Evolutionary conservation across 2,888 invertebrate species (phyloP), one percentile per base, ranked within the genome.

Genomic region (Uropetala carovei): DNA sequence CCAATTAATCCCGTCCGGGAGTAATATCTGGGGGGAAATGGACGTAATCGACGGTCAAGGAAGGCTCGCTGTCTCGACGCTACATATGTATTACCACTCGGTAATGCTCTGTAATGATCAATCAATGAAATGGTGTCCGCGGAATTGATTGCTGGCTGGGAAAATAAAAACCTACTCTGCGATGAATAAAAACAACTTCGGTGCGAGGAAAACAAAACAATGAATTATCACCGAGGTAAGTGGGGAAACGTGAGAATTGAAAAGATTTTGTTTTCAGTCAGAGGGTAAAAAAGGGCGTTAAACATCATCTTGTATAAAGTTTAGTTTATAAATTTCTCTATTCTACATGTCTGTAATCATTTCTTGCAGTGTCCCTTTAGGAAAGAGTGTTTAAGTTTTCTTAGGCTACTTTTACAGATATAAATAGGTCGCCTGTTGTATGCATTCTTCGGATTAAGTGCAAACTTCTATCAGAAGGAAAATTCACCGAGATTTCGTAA

Each of bases 71-170:
- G 22, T 0, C 22, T 75, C 75, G 75, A 75, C 11, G 13, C 22
- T 75, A 75, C 75, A 22, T 27, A 27, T 75, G 75, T 75, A 75
- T 27, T 75, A 75, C 75, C 75, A 75, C 75, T 75, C 11, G 75
- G 75, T 27, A 75, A 27, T 27, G 75, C 27, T 22, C 22, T 75
- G 22, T 75, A 75, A 75, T 75, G 27, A 75, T 22, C 75, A 27
- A 75, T 27, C 22, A 27, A 13, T 27, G 75, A 75, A 22, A 13
- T 14, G 75, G 22, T 22, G 75, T 13, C 27, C 27, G 75, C 27
- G 43, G 43, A 22, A 75, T 75, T 75, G 75, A 75, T 75, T 27
- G 27, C 27, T 75, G 3, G 8, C 22, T 27, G 11, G 18, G 75
- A 43, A 43, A 43, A 27, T 75, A 75, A 75, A 68, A 75, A 75